Conservation (phyloP, 2,113 vertebrate species). For the Naja naja region DNA sequence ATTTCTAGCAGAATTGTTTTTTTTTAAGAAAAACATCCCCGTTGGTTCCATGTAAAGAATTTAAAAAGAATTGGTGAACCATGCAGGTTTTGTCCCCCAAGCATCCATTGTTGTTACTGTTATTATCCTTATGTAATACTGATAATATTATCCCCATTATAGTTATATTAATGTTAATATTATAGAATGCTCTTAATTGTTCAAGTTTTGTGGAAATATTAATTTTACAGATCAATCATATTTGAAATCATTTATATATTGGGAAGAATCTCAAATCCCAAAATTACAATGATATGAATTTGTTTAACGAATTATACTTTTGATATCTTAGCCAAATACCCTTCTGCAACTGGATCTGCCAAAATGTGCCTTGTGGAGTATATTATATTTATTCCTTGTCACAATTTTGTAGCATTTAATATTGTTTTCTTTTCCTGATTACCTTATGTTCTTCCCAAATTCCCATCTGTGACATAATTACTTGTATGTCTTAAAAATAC, state of each 20-base stretch:
- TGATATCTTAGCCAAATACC: neutral
- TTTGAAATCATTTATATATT: neutral
- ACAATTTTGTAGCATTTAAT: neutral
- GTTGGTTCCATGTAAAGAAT: neutral
- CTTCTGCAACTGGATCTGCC: neutral
- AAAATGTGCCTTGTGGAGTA: neutral
- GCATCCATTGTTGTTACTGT: neutral
- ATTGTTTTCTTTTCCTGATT: neutral
- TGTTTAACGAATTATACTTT: neutral
- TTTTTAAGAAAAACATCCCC: neutral
- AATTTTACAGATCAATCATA: neutral
- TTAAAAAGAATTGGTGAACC: neutral
- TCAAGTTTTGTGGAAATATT: neutral
- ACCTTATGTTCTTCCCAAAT: neutral
- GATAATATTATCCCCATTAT: neutral
- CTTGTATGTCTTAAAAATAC: neutral
- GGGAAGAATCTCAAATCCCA: neutral
- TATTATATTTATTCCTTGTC: neutral
- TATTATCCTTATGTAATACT: neutral
- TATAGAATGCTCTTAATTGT: neutral
- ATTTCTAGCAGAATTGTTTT: neutral
- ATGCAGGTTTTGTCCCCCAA: neutral
- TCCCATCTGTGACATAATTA: neutral
- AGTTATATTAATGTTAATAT: neutral
- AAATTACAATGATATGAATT: neutral